Evolutionary conservation across 2,113 vertebrate genomes (phyloP).

Genomic region (Vulpes vulpes): DNA sequence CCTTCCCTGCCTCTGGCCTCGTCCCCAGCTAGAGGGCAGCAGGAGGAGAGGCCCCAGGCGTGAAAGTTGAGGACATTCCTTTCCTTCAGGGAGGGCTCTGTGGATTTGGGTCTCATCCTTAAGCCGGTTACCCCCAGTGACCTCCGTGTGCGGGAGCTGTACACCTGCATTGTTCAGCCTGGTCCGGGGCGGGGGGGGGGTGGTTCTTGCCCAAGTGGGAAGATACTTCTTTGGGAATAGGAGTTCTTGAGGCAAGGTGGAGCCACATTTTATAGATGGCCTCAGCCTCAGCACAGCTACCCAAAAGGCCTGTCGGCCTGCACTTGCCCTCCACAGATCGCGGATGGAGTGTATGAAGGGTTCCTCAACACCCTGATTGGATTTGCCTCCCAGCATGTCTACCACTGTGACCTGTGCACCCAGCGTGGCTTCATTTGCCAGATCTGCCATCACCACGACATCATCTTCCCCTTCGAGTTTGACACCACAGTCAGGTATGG

Average conservation of each 20-base stretch:
- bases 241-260: background rate
- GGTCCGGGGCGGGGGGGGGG: too few relatives aligned
- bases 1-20: background rate
- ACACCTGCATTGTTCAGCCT: fast-evolving
- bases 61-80: background rate
- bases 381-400: conserved; percentile 92
- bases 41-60: background rate
- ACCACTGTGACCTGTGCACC: conserved; percentile 95
- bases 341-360: conserved; percentile 88
- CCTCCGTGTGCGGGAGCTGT: background rate
- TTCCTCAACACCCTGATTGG: conserved; percentile 91
- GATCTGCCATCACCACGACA: conserved; percentile 92
- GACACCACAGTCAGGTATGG: conserved; percentile 93
- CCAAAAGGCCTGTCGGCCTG: background rate
- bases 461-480: conserved; percentile 98
- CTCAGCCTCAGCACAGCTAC: fast-evolving
- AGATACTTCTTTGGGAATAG: background rate
- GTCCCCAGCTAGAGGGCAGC: background rate
- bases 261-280: background rate
- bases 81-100: background rate
- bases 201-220: background rate
- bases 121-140: background rate
- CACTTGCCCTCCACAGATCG: conserved; percentile 87
- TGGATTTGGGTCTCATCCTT: background rate
- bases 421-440: conserved; percentile 98